Evolutionary conservation across 2,113 vertebrate genomes (phyloP), one percentile per base, ranked within the genome.

Genomic region (Morone chrysops): DNA sequence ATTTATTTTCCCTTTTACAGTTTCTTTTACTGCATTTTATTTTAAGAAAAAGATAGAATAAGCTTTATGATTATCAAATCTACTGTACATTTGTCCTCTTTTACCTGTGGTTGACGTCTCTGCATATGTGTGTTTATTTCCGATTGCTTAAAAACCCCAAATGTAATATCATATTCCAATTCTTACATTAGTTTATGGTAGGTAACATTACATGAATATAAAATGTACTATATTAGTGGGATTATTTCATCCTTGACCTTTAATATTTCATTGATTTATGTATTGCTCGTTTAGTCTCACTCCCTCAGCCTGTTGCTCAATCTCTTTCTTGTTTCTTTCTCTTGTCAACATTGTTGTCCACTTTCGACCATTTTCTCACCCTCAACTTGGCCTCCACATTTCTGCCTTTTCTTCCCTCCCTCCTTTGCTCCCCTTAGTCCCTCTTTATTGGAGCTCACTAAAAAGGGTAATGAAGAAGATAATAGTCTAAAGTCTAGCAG

Each of bases 401-500:
- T 89, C 68, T 80, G 40, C 63, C 72, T 84, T 75, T 87, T 81
- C 67, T 56, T 74, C 56, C 41, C 22, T 62, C 74, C n/a, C 51
- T 84, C 65, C 31, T 65, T 56, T 81, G 48, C 74, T 50, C 54
- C 70, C 31, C 65, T 62, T 9, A 63, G 62, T 81, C 51, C 54
- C 38, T 85, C 76, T 83, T 75, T 70, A 78, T 70, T 59, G 31
- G 56, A 62, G 68, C 85, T 84, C 63, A 84, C 71, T 83, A 81
- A 85, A 81, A 83, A 48, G 31, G 71, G 78, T 87, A 89, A 91
- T 87, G 85, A 86, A 78, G 90, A 89, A 74, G 84, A 85, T 89
- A 87, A 93, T 85, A 63, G 85, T 89, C 83, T 57, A 31, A 57
- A 71, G 70, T 73, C 65, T 47, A 68, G 78, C 70, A 90, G 84